Percentiles rank a stretch among this genome's conserved stretches.
These are phyloP conservation scores for Pionites leucogaster DNA, from an alignment of 2,113 vertebrate species.

Conservation along the genomic window DNA sequence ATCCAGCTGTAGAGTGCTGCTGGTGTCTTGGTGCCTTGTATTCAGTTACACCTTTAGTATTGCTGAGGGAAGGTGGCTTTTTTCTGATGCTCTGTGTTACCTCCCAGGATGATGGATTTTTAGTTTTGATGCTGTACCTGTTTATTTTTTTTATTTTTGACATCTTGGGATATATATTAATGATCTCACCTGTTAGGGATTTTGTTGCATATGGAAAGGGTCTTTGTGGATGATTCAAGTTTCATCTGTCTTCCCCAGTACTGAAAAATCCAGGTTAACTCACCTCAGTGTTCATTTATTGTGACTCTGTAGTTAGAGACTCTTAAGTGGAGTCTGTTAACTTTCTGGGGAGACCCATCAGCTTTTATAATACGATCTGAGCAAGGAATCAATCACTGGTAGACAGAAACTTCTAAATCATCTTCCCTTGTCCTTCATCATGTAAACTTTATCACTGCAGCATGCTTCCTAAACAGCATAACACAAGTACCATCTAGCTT, in stretches of 20 bases:
- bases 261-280: background rate
- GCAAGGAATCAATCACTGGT: background rate
- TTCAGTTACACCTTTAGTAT: background rate
- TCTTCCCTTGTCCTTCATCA: background rate
- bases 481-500: background rate
- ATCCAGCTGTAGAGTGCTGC: background rate
- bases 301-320: background rate
- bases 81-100: background rate
- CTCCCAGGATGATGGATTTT: background rate
- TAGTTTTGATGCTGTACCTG: background rate
- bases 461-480: background rate
- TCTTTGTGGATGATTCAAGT: background rate
- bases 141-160: background rate
- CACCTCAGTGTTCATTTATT: background rate
- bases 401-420: background rate
- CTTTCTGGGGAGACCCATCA: background rate
- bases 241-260: background rate
- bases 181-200: background rate
- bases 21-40: background rate
- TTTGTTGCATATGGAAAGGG: background rate
- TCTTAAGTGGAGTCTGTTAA: background rate
- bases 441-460: background rate
- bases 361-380: background rate
- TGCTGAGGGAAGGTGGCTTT: background rate
- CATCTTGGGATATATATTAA: background rate